Evolutionary conservation across 2,113 vertebrate species (phyloP), one percentile per base, ranked within the genome.

Genomic region (Elephas maximus): DNA sequence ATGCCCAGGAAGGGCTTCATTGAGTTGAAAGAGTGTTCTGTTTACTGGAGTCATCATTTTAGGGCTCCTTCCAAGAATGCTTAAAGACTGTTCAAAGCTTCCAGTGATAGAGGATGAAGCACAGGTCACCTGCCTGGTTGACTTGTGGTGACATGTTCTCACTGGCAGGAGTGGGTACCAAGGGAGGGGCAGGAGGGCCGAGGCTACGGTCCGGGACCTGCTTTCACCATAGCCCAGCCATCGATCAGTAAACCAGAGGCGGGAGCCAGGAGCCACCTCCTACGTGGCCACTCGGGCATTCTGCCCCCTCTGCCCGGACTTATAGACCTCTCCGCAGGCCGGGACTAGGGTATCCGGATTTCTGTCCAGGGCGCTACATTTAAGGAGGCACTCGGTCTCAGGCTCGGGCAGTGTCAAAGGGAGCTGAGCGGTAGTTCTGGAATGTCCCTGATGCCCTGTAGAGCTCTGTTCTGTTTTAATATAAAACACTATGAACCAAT

Each of bases 151-250:
- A 48, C 0, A 1, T 26, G 28, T 28, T 60, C 62, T 69, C 26
- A 17, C 69, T 76, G 30, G 41, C 57, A 8, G 23, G 15, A 82
- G 79, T 41, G 79, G 30, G 41, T 24, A 0, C 20, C 1, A 9
- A 33, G 30, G 37, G 41, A 45, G n/a, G 24, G 21, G 45, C 6
- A 63, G 18, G 77, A 23, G 84, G 41, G 33, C 41, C 28, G 67
- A 14, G 17, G 74, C 76, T 37, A 24, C 0, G 26, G 7, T 48
- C n/a, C 0, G 28, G 60, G 51, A 12, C 51, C 87, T 33, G 51
- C 0, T 0, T 51, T 73, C 2, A 45, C 30, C 60, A 12, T 8
- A 3, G n/a, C 24, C 53, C 17, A 62, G n/a, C 1, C 14, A 12
- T 53, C 7, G 51, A 53, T 57, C 26, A 63, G 28, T n/a, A 79